These are phyloP conservation scores for Sarcophaga peregrina DNA, from an alignment of 1,140 invertebrate genomes.

Conservation along the genomic window DNA sequence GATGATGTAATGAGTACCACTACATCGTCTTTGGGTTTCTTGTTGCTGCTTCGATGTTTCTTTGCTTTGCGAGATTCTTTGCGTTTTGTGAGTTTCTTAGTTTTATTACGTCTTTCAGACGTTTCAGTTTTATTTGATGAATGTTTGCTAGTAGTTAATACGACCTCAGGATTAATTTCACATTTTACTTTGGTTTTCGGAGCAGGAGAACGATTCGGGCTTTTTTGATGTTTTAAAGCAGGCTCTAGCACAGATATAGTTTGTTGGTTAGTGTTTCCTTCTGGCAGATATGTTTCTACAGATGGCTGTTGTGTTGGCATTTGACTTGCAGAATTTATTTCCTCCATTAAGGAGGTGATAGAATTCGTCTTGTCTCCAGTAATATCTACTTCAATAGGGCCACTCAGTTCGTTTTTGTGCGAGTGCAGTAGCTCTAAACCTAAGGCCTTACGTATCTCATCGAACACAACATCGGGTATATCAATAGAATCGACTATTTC, in stretches of 20 bases:
- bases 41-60: not conserved
- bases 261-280: not conserved
- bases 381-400: not conserved
- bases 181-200: not conserved
- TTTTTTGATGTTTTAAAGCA: not conserved
- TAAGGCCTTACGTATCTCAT: conserved; percentile 60
- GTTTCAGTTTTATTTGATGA: not conserved
- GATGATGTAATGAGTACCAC: conserved; percentile 11
- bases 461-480: conserved; percentile 53
- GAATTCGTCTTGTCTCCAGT: not conserved
- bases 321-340: too few relatives aligned
- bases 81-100: conserved; percentile 4
- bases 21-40: conserved; percentile 27
- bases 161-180: not conserved
- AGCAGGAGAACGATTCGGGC: not conserved
- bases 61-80: conserved; percentile 31
- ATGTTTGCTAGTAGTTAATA: not conserved
- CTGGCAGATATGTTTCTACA: not conserved
- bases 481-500: conserved; percentile 59
- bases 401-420: not conserved
- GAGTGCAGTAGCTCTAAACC: conserved; percentile 46
- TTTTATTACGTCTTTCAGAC: not conserved
- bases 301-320: too few relatives aligned
- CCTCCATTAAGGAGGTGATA: too few relatives aligned
- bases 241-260: not conserved